phyloP scores from a whole-genome alignment of 2,113 vertebrate species.

The Stictonetta naevosa region DNA sequence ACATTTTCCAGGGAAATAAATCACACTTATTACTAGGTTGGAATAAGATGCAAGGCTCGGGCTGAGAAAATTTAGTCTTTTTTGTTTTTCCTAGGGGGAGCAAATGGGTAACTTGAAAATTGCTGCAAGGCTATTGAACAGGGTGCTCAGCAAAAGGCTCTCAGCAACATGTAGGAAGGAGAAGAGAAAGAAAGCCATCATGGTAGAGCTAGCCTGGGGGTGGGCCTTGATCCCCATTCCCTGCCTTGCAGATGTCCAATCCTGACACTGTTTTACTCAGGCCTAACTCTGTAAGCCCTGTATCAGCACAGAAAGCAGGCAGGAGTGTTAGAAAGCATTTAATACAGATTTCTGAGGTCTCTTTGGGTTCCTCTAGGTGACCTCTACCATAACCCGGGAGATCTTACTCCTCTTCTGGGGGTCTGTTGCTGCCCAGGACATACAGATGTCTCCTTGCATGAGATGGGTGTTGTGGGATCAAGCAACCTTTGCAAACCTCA shows the following conservation, averaged over 20 bases:
- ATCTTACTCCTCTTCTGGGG: background rate
- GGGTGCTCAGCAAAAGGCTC: background rate
- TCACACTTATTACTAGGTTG: conserved; percentile 59
- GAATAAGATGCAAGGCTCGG: conserved; percentile 26
- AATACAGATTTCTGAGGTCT: background rate
- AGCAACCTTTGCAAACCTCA: background rate
- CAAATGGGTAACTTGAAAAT: conserved; percentile 10
- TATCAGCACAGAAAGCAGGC: background rate
- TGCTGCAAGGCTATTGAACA: background rate
- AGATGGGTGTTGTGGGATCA: background rate
- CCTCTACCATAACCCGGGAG: background rate
- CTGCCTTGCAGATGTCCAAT: background rate
- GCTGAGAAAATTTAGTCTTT: conserved; percentile 17
- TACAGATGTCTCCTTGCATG: background rate
- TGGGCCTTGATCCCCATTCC: background rate
- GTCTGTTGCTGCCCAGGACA: background rate
- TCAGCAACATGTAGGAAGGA: background rate
- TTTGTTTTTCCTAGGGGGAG: background rate
- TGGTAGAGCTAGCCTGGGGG: background rate
- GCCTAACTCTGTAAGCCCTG: background rate
- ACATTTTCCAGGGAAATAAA: conserved; percentile 67
- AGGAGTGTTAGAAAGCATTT: background rate
- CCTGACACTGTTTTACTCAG: background rate
- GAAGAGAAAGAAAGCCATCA: background rate
- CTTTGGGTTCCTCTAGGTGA: background rate